A percentile compares a stretch with the other conserved stretches of the same genome.
These are phyloP conservation scores for Aphodius sticticus DNA, from an alignment of 2,888 invertebrate genomes.

Conservation along the genomic window DNA sequence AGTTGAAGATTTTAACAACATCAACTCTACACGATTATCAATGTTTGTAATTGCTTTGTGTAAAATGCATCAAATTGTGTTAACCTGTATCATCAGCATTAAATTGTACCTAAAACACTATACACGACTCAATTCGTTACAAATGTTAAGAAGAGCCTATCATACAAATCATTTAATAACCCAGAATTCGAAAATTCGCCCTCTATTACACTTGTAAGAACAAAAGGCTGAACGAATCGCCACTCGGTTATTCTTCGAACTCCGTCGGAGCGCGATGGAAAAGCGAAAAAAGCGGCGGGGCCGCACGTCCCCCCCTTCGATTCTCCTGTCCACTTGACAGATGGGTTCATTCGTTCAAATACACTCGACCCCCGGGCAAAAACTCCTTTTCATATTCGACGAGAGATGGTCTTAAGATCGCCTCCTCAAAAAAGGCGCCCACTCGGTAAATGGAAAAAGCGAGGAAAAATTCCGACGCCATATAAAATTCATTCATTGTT, in stretches of 20 bases:
- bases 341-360: slow-evolving; percentile 4
- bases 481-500: slow-evolving; percentile 4
- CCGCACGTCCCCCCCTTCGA: background rate
- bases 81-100: background rate
- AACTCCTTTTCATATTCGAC: slow-evolving; percentile 4
- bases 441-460: background rate
- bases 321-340: slow-evolving; percentile 4
- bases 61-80: too few species aligned
- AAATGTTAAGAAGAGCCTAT: too few species aligned
- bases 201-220: background rate
- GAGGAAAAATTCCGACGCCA: background rate
- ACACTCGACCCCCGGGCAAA: slow-evolving; percentile 4
- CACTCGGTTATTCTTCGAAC: background rate
- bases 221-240: background rate
- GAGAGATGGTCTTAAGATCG: slow-evolving; percentile 4
- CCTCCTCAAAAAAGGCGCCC: background rate
- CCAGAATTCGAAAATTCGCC: background rate
- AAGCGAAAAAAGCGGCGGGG: background rate
- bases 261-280: background rate
- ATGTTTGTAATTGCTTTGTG: too few species aligned
- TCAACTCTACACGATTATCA: too few species aligned
- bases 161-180: background rate
- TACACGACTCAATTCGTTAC: too few species aligned
- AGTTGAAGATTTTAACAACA: too few species aligned
- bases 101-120: background rate